Evolutionary conservation across 2,888 invertebrate genomes (phyloP), one percentile per base, ranked within the genome.

Genomic region (Brachypalpus laphriformis): DNA sequence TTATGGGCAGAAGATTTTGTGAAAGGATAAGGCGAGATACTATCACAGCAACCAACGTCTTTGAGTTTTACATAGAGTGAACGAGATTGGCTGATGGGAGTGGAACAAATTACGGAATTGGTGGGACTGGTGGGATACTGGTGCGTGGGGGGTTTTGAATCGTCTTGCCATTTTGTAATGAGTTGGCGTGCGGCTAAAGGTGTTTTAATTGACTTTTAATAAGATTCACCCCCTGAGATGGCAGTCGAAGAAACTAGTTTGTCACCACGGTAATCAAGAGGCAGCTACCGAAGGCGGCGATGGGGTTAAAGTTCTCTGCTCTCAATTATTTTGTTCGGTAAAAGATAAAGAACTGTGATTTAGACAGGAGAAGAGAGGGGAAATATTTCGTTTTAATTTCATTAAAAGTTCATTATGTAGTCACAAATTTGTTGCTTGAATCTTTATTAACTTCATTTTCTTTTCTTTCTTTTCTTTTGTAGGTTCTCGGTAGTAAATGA

Each of bases 191-290:
- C 25, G 76, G 82, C 82, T 72, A 82, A 72, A 72, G 51, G 72
- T 70, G 82, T 63, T 86, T 86, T 82, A 82, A 86, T 82, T 86
- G 71, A 86, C 82, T 86, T 86, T 86, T 82, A 86, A 82, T 82
- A 77, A 82, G 77, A 82, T 72, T 68, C 51, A 45, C 28, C 61
- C 22, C 59, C 16, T 56, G 57, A 18, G 66, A 31, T 28, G 51
- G 37, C 63, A 54, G 42, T 42, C 66, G 22, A 42, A 59, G 66
- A 57, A 59, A 72, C 57, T 63, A 28, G 74, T 70, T 81, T 68
- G 63, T 61, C 37, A 40, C 63, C 61, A 51, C 6, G 49, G 81
- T 34, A 9, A 66, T 45, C 63, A 25, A 42, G 34, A n/a, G n/a
- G n/a, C n/a, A n/a, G n/a, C n/a, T n/a, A n/a, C n/a, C n/a, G n/a